phyloP scores from a whole-genome alignment of 2,888 invertebrate genomes.

The Drosophila limbata region DNA sequence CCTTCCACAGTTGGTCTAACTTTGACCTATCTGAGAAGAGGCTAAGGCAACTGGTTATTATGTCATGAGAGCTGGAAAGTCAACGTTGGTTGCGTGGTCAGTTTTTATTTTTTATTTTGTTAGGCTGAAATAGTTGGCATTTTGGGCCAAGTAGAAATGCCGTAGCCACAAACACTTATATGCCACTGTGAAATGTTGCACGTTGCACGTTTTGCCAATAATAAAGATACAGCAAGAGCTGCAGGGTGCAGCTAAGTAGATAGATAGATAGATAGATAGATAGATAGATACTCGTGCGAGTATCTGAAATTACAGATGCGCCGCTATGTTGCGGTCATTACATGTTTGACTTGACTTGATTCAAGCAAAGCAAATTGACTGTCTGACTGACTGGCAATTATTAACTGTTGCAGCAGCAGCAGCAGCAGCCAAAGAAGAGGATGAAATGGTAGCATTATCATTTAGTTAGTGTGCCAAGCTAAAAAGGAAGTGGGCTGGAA shows the following conservation, averaged over 20 bases:
- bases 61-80: slow-evolving; percentile 39
- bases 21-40: slow-evolving; percentile 52
- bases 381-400: slow-evolving; percentile 47
- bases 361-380: slow-evolving; percentile 52
- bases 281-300: slow-evolving; percentile 42
- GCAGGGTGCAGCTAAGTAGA: slow-evolving; percentile 9
- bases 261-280: not conserved
- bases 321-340: slow-evolving; percentile 51
- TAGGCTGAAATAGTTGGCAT: slow-evolving; percentile 34
- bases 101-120: not conserved
- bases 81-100: slow-evolving; percentile 35
- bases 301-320: slow-evolving; percentile 56
- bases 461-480: slow-evolving; percentile 36
- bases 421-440: not conserved
- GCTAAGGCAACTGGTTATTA: slow-evolving; percentile 50
- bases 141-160: slow-evolving; percentile 23
- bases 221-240: slow-evolving; percentile 12
- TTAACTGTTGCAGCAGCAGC: slow-evolving; percentile 37
- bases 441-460: slow-evolving; percentile 36
- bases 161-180: slow-evolving; percentile 15
- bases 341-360: slow-evolving; percentile 52
- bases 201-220: slow-evolving; percentile 43
- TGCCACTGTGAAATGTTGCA: slow-evolving; percentile 41
- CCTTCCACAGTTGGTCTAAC: slow-evolving; percentile 24
- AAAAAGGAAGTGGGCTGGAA: slow-evolving; percentile 72